Conservation (phyloP, 2,888 invertebrate genomes). For the Hanleya hanleyi region DNA sequence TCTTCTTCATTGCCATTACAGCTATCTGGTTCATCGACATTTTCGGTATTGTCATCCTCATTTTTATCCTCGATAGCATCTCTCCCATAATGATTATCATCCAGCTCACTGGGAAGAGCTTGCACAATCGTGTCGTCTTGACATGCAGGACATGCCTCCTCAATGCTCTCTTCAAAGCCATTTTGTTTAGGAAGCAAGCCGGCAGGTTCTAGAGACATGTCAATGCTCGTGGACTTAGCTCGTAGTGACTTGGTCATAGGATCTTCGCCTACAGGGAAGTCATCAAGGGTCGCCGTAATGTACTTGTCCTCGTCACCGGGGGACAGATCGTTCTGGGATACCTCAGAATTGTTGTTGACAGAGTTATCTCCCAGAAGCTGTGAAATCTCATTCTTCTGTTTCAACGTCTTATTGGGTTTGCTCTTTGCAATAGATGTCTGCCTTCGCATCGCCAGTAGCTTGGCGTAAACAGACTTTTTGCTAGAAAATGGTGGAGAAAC, state of each 20-base stretch:
- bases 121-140: background rate
- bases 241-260: conserved; percentile 43
- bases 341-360: conserved; percentile 22
- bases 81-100: too few species aligned
- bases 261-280: conserved; percentile 53
- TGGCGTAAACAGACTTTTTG: conserved; percentile 63
- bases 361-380: conserved; percentile 13
- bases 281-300: conserved; percentile 29
- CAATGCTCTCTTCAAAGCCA: background rate
- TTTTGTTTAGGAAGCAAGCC: background rate
- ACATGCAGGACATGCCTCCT: background rate
- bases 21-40: too few species aligned
- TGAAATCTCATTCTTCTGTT: background rate
- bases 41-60: too few species aligned
- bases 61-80: too few species aligned
- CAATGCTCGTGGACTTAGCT: conserved; percentile 52
- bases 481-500: conserved; percentile 60
- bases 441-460: conserved; percentile 55
- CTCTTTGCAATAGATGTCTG: conserved; percentile 11
- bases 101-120: background rate
- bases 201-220: conserved; percentile 42
- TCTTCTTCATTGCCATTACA: too few species aligned
- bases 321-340: conserved; percentile 33
- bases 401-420: conserved; percentile 7
- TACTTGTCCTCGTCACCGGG: conserved; percentile 47